phyloP scores from a whole-genome alignment of 2,797 vertebrate species.

The Gymnoscopelus braueri region DNA sequence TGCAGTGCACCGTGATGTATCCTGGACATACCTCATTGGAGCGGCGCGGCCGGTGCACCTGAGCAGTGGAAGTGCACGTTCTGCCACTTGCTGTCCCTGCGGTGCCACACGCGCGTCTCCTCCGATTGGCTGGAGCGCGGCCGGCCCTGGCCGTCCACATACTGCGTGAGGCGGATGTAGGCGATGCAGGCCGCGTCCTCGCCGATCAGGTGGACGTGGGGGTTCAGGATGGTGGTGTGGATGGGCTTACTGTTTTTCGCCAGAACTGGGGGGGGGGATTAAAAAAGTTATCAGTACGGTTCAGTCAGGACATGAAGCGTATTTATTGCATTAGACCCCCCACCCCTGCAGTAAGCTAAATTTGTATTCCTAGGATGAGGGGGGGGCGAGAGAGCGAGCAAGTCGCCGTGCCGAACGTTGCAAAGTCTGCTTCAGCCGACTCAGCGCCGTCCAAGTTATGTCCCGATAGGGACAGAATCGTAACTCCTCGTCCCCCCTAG shows the following conservation, averaged over 20 bases:
- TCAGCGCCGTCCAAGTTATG: no score
- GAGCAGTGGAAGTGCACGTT: slow-evolving; percentile 99
- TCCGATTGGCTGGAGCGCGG: slow-evolving; percentile 96
- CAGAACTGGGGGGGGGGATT: slow-evolving; percentile 78
- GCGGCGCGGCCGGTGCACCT: slow-evolving; percentile 92
- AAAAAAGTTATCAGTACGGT: neutral
- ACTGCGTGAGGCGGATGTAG: slow-evolving; percentile 96
- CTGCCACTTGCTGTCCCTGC: slow-evolving; percentile 96
- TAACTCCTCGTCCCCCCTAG: no score
- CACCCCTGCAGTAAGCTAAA: no score
- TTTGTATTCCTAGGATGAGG: no score
- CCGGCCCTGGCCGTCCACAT: slow-evolving; percentile 90
- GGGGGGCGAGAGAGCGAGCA: no score
- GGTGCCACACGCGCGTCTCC: slow-evolving; percentile 97
- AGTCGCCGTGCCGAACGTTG: no score
- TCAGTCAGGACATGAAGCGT: no score
- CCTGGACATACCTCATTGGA: slow-evolving; percentile 89
- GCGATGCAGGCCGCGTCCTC: slow-evolving; percentile 96
- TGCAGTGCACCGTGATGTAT: neutral
- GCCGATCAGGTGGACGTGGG: slow-evolving; percentile 95
- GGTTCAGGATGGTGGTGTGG: slow-evolving; percentile 97
- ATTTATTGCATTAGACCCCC: no score
- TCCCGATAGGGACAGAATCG: no score
- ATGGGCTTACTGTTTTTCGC: slow-evolving; percentile 97
- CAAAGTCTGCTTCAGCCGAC: no score